These are phyloP conservation scores for Diabrotica balteata DNA, from an alignment of 2,888 invertebrate genomes.

Conservation along the genomic window DNA sequence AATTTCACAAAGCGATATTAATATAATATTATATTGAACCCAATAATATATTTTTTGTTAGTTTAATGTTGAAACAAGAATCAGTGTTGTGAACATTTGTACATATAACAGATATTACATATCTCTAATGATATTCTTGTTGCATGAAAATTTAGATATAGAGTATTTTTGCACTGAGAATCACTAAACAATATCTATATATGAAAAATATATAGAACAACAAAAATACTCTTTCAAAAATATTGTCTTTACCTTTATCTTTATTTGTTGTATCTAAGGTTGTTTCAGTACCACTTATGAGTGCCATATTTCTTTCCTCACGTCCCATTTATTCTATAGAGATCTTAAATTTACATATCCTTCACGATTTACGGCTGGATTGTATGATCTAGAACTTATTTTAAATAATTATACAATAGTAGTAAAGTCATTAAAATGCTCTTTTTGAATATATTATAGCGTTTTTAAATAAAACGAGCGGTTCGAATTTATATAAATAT, in stretches of 20 bases:
- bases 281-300: slow-evolving; percentile 2
- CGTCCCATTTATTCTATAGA: background rate
- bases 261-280: background rate
- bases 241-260: slow-evolving; percentile 10
- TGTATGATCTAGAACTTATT: too few relatives aligned
- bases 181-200: slow-evolving; percentile 12
- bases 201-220: slow-evolving; percentile 15
- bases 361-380: too few relatives aligned
- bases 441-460: too few relatives aligned
- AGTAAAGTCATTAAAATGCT: too few relatives aligned
- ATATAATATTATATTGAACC: too few relatives aligned
- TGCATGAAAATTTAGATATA: slow-evolving; percentile 35
- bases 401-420: too few relatives aligned
- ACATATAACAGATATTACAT: slow-evolving; percentile 37
- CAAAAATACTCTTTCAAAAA: slow-evolving; percentile 9
- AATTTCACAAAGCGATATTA: too few relatives aligned
- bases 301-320: slow-evolving; percentile 4
- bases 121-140: slow-evolving; percentile 33
- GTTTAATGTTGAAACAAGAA: background rate
- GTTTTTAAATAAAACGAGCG: too few relatives aligned
- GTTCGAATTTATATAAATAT: too few relatives aligned
- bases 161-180: slow-evolving; percentile 38
- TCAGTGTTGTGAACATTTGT: slow-evolving; percentile 29
- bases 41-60: too few relatives aligned
- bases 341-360: too few relatives aligned